These are phyloP conservation scores for Amaurobius ferox DNA, from an alignment of 2,888 invertebrate species.

Conservation along the genomic window DNA sequence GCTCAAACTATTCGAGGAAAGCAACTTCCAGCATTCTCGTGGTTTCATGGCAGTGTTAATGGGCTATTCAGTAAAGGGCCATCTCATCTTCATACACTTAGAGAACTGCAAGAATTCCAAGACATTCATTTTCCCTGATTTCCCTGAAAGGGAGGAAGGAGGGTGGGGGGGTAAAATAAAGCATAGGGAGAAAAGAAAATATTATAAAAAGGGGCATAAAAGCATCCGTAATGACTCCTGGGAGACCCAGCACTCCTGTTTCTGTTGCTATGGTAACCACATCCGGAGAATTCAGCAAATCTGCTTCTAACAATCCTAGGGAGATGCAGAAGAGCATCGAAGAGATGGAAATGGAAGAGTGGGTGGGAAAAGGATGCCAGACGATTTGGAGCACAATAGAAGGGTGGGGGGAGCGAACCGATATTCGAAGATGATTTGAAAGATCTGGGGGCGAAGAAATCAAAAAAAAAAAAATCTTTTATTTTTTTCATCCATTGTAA, in stretches of 20 bases:
- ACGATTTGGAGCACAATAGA: slow-evolving; percentile 48
- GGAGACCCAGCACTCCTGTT: slow-evolving; percentile 35
- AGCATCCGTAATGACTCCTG: slow-evolving; percentile 67
- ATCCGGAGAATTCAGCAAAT: slow-evolving; percentile 68
- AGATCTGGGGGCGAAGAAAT: background rate
- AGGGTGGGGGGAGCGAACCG: background rate
- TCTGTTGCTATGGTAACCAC: slow-evolving; percentile 62
- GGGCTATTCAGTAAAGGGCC: slow-evolving; percentile 28
- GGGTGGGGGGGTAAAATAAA: background rate
- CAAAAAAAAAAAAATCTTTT: slow-evolving; percentile 1
- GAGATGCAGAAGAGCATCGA: slow-evolving; percentile 20
- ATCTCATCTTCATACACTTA: background rate
- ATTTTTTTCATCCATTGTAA: background rate
- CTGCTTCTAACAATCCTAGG: slow-evolving; percentile 64
- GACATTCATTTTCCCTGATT: too few relatives aligned
- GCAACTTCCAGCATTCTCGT: slow-evolving; percentile 42
- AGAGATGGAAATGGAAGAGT: background rate
- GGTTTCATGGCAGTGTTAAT: slow-evolving; percentile 48
- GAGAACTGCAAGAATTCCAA: too few relatives aligned
- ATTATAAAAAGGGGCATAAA: slow-evolving; percentile 17
- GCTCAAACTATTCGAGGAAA: slow-evolving; percentile 41
- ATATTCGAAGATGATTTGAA: slow-evolving; percentile 10
- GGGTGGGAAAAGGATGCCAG: slow-evolving; percentile 40
- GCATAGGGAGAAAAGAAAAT: too few relatives aligned
- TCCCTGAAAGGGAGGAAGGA: background rate